A percentile compares a stretch with the other conserved stretches of the same genome.
phyloP scores from a whole-genome alignment of 1,140 invertebrate species.

The Asobara japonica region DNA sequence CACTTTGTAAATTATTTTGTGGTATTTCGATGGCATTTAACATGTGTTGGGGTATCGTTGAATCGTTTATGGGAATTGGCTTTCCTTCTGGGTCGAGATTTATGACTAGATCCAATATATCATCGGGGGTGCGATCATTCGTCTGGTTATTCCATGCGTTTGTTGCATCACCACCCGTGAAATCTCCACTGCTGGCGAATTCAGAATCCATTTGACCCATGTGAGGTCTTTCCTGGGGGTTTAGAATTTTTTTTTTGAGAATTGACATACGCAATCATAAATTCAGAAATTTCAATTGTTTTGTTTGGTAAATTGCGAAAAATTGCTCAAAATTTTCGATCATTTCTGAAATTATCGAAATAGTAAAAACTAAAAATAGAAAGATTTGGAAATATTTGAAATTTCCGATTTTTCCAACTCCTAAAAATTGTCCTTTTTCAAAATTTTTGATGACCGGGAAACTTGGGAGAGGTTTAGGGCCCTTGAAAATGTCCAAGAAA shows the following conservation, averaged over 20 bases:
- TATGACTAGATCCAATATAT: conserved; percentile 85
- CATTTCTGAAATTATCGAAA: too few species aligned
- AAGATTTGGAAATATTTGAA: neutral
- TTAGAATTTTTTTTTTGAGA: too few species aligned
- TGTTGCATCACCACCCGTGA: conserved; percentile 52
- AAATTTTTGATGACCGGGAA: too few species aligned
- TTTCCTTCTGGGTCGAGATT: conserved; percentile 76
- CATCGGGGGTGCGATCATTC: conserved; percentile 79
- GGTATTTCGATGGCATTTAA: conserved; percentile 64
- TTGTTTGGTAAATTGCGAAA: too few species aligned
- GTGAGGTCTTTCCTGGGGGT: conserved; percentile 60
- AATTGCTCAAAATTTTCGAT: too few species aligned
- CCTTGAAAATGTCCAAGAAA: too few species aligned
- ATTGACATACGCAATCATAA: too few species aligned
- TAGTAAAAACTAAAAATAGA: conserved; percentile 23
- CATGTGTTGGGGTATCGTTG: conserved; percentile 64
- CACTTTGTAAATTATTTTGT: conserved; percentile 70
- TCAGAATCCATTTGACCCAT: conserved; percentile 62
- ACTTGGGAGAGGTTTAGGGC: neutral
- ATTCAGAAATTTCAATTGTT: too few species aligned
- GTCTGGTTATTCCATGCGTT: conserved; percentile 62
- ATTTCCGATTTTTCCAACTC: too few species aligned
- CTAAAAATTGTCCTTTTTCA: too few species aligned
- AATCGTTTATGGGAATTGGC: conserved; percentile 44
- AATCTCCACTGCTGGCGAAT: conserved; percentile 55